Evolutionary conservation across 2,113 vertebrate species (phyloP), one percentile per base, ranked within the genome.

Genomic region (Stigmatopora argus): DNA sequence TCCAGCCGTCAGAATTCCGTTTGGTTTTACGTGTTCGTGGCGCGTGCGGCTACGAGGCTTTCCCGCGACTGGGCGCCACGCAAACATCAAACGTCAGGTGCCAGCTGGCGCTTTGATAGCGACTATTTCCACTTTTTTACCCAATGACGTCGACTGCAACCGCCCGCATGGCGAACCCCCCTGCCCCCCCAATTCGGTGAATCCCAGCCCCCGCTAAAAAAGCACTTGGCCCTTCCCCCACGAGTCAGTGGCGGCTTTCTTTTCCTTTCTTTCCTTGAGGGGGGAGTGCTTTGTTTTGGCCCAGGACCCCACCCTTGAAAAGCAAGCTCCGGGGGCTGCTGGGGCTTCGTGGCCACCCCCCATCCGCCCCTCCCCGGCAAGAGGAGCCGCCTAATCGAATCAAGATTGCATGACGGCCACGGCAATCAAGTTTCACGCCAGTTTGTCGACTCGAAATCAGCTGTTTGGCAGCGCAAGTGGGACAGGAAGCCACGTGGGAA

Each of bases 341-440:
- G 72, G 71, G 76, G 64, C 70, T 56, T 52, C 65, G 70, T 64
- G 78, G 62, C 65, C 70, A 78, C 58, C 58, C 35, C 17, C n/a
- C 38, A 69, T 67, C 66, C 74, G 8, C 35, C n/a, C 35, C 35
- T n/a, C 73, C 69, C 65, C 60, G 69, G 74, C 70, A 64, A 47
- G 45, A 38, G 65, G 26, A 64, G 73, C 69, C 58, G 85, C 69
- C 83, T 85, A 81, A 86, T 90, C 88, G 82, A 72, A 89, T 88
- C 87, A 85, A 56, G 84, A 61, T 52, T 76, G 87, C 88, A 79
- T 89, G 87, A 84, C 81, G 82, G 67, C 63, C 64, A 69, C 18
- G 23, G 7, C 26, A 60, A 66, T 47, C 38, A 41, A 64, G 65
- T 47, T 56, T 21, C 1, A 48, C 47, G 58, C 57, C 21, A 35